phyloP scores from a whole-genome alignment of 92 coral and sea anemone genomes.

The Siderastrea radians region DNA sequence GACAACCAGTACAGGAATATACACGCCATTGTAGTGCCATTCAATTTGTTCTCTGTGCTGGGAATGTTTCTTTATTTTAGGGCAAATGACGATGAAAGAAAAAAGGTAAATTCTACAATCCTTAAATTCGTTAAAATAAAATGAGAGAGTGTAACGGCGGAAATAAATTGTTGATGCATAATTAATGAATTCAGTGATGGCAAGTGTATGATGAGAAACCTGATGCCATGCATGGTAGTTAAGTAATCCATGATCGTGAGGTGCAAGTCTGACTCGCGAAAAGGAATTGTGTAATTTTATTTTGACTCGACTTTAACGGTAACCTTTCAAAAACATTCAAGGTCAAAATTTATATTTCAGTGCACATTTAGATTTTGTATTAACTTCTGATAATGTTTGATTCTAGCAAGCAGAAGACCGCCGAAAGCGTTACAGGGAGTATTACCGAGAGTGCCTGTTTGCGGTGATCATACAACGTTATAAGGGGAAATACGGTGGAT shows the following conservation, averaged over 20 bases:
- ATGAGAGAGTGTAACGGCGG: too few species aligned
- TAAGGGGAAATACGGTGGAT: slow-evolving; percentile 8
- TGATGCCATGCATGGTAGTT: too few species aligned
- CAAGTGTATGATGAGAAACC: too few species aligned
- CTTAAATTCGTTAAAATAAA: too few species aligned
- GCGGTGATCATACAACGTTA: slow-evolving; percentile 5
- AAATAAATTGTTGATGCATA: too few species aligned
- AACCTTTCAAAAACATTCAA: too few species aligned
- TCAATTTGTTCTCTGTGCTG: slow-evolving; percentile 36
- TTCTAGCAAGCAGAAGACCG: slow-evolving; percentile 17
- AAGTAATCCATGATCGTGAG: too few species aligned
- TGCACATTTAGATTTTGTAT: too few species aligned
- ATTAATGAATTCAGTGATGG: too few species aligned
- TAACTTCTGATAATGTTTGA: neutral
- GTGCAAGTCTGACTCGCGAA: too few species aligned
- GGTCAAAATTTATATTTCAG: neutral
- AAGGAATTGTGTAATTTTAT: too few species aligned
- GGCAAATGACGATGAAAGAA: neutral
- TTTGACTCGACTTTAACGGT: too few species aligned
- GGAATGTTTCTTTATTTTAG: neutral
- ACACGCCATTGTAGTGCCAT: slow-evolving; percentile 21
- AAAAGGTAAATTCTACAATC: neutral
- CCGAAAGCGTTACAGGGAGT: neutral
- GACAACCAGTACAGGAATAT: slow-evolving; percentile 21
- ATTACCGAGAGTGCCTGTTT: neutral